These are phyloP conservation scores for Cacoxenus indagator DNA, from an alignment of 2,888 invertebrate species.

Conservation along the genomic window DNA sequence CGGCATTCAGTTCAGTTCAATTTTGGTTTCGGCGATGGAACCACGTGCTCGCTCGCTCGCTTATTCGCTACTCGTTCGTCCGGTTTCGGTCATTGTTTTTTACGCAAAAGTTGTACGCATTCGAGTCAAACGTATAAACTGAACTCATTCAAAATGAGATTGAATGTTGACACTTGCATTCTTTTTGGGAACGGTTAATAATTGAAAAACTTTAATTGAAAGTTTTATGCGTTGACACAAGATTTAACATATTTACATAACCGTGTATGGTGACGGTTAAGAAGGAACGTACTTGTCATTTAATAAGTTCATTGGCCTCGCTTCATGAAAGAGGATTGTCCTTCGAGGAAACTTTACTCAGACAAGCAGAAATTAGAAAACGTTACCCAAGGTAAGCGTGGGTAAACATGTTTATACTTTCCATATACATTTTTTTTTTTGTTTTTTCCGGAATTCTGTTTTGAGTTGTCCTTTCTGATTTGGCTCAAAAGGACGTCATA, in stretches of 20 bases:
- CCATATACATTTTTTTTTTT: neutral
- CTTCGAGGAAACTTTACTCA: neutral
- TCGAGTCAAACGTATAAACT: neutral
- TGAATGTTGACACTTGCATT: neutral
- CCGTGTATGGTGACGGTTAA: neutral
- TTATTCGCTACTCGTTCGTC: neutral
- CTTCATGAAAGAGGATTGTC: neutral
- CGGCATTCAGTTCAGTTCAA: conserved; percentile 48
- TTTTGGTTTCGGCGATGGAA: conserved; percentile 54
- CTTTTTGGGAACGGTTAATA: neutral
- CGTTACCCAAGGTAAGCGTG: conserved; percentile 1
- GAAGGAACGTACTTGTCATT: neutral
- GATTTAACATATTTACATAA: neutral
- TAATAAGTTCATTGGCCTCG: neutral
- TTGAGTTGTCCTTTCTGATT: neutral
- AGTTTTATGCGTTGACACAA: neutral
- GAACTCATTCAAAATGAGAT: neutral
- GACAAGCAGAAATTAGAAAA: neutral
- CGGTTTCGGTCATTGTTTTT: conserved; percentile 12
- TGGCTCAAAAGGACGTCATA: neutral
- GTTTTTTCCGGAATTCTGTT: neutral
- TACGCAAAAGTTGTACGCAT: neutral
- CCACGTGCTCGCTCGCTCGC: conserved; percentile 44
- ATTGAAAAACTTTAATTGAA: neutral
- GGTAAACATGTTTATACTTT: neutral